These are phyloP conservation scores for Pemphredon lugubris DNA, from an alignment of 2,888 invertebrate genomes.

Conservation along the genomic window DNA sequence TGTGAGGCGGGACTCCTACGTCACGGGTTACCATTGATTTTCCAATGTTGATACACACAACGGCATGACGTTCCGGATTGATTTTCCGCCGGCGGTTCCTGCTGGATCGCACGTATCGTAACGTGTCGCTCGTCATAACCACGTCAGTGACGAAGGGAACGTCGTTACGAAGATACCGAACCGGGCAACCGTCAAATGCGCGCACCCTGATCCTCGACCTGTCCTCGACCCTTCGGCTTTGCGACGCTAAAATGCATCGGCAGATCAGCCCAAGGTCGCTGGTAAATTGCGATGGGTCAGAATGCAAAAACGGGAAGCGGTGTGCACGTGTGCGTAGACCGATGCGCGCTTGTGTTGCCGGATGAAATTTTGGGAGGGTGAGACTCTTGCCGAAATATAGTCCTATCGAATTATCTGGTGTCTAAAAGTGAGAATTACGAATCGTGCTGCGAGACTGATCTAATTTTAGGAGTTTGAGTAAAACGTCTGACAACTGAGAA, in stretches of 20 bases:
- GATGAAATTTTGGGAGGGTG: not conserved
- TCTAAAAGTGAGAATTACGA: too few species aligned
- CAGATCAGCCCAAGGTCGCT: slow-evolving; percentile 36
- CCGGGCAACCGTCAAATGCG: not conserved
- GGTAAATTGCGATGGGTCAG: slow-evolving; percentile 5
- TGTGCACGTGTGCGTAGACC: slow-evolving; percentile 24
- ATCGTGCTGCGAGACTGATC: too few species aligned
- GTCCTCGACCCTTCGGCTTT: slow-evolving; percentile 24
- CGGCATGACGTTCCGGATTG: slow-evolving; percentile 70
- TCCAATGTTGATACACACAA: slow-evolving; percentile 75
- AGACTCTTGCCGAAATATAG: not conserved
- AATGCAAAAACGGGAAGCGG: not conserved
- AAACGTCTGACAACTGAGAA: too few species aligned
- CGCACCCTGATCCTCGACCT: slow-evolving; percentile 11
- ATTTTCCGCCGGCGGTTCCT: slow-evolving; percentile 67
- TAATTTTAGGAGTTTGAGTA: too few species aligned
- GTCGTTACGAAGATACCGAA: not conserved
- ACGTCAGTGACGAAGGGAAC: slow-evolving; percentile 14
- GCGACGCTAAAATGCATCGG: slow-evolving; percentile 14
- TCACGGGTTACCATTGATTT: slow-evolving; percentile 79
- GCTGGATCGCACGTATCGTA: slow-evolving; percentile 48
- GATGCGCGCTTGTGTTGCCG: not conserved
- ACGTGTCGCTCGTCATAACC: not conserved
- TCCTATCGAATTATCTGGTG: too few species aligned
- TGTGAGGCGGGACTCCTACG: slow-evolving; percentile 78